These are phyloP conservation scores for Typhlichthys eigenmanni DNA, from an alignment of 2,797 vertebrate genomes.

Conservation along the genomic window DNA sequence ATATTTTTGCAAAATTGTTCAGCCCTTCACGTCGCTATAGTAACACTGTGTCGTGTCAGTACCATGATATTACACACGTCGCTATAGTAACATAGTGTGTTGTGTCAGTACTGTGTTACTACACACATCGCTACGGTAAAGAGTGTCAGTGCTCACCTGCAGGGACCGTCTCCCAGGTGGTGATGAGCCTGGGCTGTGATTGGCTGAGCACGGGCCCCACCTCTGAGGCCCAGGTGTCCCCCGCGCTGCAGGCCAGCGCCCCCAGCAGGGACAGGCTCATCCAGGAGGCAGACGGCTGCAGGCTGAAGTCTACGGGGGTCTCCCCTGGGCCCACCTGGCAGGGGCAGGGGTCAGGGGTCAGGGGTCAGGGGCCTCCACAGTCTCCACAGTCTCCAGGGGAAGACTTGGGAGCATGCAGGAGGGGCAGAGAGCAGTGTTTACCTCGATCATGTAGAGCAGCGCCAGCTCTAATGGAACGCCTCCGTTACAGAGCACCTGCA, in stretches of 20 bases:
- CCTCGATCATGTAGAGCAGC: slow-evolving; percentile 95
- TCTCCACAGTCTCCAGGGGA: no score
- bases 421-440: slow-evolving; percentile 14
- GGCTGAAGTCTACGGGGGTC: slow-evolving; percentile 90
- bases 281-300: slow-evolving; percentile 93
- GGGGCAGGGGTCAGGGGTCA: no score
- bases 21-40: no score
- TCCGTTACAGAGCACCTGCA: slow-evolving; percentile 96
- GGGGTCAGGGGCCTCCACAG: no score
- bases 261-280: slow-evolving; percentile 93
- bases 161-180: slow-evolving; percentile 91
- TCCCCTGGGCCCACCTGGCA: slow-evolving; percentile 87
- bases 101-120: no score
- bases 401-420: neutral
- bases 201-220: slow-evolving; percentile 87
- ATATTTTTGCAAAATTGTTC: no score
- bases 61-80: no score
- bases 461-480: slow-evolving; percentile 92
- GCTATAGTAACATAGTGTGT: no score
- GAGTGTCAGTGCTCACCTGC: slow-evolving; percentile 74
- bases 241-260: slow-evolving; percentile 86
- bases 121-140: no score
- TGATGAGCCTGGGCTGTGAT: slow-evolving; percentile 87
- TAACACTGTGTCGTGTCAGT: no score
- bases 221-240: slow-evolving; percentile 97